Conservation (phyloP, 2,888 invertebrate species). For the Scelioninae gen. 1 region DNA sequence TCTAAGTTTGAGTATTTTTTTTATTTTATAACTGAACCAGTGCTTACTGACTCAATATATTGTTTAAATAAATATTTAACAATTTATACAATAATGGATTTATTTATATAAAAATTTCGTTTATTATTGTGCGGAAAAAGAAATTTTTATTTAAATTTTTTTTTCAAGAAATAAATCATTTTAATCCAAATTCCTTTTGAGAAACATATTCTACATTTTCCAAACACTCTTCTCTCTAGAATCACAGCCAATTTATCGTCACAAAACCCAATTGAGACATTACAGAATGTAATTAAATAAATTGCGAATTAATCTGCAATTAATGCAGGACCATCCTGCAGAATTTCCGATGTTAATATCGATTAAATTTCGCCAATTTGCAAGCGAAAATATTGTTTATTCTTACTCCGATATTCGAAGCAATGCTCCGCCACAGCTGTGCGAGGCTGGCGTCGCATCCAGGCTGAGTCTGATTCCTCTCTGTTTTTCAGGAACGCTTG, state of each 20-base stretch:
- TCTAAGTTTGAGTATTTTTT: too few relatives aligned
- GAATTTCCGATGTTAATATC: constrained; percentile 19
- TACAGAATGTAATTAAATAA: constrained; percentile 30
- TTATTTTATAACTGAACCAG: too few relatives aligned
- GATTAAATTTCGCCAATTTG: constrained; percentile 6
- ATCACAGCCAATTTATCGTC: not conserved
- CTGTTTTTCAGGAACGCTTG: constrained; percentile 85
- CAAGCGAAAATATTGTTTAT: constrained; percentile 7
- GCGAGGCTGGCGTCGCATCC: constrained; percentile 85
- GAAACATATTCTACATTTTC: not conserved
- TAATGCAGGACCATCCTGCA: constrained; percentile 24
- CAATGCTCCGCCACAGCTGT: constrained; percentile 85
- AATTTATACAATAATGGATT: too few relatives aligned
- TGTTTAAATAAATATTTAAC: too few relatives aligned
- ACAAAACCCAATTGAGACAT: constrained; percentile 21
- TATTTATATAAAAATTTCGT: too few relatives aligned
- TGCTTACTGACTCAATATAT: too few relatives aligned
- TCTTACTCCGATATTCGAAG: constrained; percentile 90
- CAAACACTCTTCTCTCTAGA: not conserved
- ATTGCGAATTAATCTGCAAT: constrained; percentile 46
- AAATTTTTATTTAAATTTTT: too few relatives aligned
- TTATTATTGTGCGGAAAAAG: too few relatives aligned
- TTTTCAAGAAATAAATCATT: too few relatives aligned
- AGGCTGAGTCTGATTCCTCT: constrained; percentile 88
- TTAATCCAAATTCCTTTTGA: not conserved